phyloP scores from a whole-genome alignment of 2,113 vertebrate genomes.

The Pseudorasbora parva region DNA sequence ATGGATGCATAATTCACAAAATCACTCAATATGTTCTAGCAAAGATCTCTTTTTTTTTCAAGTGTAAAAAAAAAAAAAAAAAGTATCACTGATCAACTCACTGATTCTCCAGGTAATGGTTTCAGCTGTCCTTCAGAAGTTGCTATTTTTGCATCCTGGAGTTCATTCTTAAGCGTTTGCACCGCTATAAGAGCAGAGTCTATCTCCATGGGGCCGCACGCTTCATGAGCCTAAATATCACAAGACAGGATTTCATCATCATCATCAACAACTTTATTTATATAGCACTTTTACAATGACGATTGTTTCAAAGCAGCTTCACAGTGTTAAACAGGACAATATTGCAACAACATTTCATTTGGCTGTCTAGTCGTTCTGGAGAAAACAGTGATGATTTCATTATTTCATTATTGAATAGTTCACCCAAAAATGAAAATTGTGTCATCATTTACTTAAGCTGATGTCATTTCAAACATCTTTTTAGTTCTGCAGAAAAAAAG shows the following conservation, averaged over 20 bases:
- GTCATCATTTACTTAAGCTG: background rate
- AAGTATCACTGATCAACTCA: constrained; percentile 65
- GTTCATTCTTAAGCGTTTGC: constrained; percentile 89
- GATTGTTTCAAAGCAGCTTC: too few species aligned
- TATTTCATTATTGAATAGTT: background rate
- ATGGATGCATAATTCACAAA: background rate
- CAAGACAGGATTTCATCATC: background rate
- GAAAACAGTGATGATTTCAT: too few species aligned
- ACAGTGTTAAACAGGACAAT: too few species aligned
- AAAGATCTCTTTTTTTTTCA: background rate
- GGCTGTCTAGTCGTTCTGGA: too few species aligned
- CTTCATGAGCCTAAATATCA: constrained; percentile 87
- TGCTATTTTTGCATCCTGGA: constrained; percentile 94
- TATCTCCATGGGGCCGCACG: constrained; percentile 96
- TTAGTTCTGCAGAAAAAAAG: too few species aligned
- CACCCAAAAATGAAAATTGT: background rate
- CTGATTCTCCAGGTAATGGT: constrained; percentile 95
- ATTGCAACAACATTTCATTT: too few species aligned
- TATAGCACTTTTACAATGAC: too few species aligned
- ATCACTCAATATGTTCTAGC: background rate
- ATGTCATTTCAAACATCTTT: background rate
- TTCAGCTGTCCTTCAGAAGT: constrained; percentile 88
- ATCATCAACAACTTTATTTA: too few species aligned
- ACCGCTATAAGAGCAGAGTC: constrained; percentile 93
- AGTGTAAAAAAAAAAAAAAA: background rate